Evolutionary conservation across 1,140 invertebrate genomes (phyloP), one percentile per base, ranked within the genome.

Genomic region (Drosophila arizonae): DNA sequence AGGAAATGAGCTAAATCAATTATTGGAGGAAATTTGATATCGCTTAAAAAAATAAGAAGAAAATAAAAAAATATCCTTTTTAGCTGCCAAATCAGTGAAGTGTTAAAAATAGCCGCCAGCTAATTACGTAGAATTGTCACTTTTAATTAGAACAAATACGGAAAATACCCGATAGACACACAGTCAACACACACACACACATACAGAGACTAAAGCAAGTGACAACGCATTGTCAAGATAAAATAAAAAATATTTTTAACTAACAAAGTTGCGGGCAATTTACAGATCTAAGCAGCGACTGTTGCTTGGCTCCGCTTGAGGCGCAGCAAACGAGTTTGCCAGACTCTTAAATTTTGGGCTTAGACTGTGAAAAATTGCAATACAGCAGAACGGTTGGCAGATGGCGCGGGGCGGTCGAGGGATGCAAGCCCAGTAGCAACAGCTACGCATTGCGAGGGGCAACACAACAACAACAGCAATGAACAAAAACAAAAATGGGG

Each of bases 91-190:
- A 24, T 50, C 79, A 85, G 39, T 89, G 48, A 60, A 73, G 79
- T 67, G 81, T 80, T 80, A 84, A 75, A 72, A 76, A 71, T 54
- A 78, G 50, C 67, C 62, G 72, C 55, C 79, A 65, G 69, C 75
- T 90, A 82, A 90, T 90, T 90, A 90, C 75, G 76, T 72, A 66
- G 89, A 89, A 89, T 89, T 90, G 84, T 90, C 89, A 79, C 65
- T 76, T 77, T 77, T 84, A 90, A 90, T 90, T 90, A 90, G 75
- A 90, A 81, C 85, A 88, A 79, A 88, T 79, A 66, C 61, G 71
- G 51, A 68, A 45, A 63, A 41, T 48, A 57, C 28, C 17, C 58
- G 62, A 45, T 51, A 48, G 15, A 33, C 43, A 43, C 10, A 51
- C 21, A 39, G 24, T 39, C 36, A 39, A 64, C 26, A 54, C 39